phyloP scores from a whole-genome alignment of 2,113 vertebrate species.

The Grammomys dolichurus region DNA sequence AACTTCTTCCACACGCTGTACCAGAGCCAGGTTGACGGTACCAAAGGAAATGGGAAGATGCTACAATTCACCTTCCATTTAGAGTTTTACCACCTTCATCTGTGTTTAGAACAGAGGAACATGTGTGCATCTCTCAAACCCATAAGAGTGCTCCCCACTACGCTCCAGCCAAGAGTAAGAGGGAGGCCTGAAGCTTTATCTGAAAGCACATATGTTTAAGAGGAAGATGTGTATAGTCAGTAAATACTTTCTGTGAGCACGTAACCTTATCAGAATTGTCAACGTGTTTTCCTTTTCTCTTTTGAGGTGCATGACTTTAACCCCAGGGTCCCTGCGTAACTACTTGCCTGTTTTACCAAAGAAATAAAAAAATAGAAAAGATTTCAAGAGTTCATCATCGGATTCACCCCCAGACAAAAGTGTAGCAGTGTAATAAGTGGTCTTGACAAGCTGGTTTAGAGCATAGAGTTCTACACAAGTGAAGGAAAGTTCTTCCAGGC shows the following conservation, averaged over 20 bases:
- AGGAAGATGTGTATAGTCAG: neutral
- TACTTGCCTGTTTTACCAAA: constrained; percentile 17
- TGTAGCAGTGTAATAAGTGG: constrained; percentile 8
- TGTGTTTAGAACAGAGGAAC: neutral
- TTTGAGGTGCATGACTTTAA: neutral
- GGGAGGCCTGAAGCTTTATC: neutral
- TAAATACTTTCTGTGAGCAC: neutral
- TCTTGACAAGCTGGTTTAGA: neutral
- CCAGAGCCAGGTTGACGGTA: neutral
- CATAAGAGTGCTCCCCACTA: neutral
- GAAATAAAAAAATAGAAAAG: neutral
- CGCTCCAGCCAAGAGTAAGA: neutral
- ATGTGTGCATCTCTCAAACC: neutral
- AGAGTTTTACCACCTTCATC: neutral
- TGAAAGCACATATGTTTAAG: neutral
- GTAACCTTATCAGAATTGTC: neutral
- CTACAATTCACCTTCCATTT: neutral
- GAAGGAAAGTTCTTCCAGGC: neutral
- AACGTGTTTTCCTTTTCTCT: neutral
- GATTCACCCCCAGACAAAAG: neutral
- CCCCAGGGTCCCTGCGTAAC: neutral
- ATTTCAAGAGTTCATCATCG: neutral
- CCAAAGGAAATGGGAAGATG: neutral
- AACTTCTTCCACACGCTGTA: neutral
- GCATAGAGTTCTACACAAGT: neutral